phyloP scores from a whole-genome alignment of 2,797 vertebrate genomes.

The Pachyuromys duprasi region DNA sequence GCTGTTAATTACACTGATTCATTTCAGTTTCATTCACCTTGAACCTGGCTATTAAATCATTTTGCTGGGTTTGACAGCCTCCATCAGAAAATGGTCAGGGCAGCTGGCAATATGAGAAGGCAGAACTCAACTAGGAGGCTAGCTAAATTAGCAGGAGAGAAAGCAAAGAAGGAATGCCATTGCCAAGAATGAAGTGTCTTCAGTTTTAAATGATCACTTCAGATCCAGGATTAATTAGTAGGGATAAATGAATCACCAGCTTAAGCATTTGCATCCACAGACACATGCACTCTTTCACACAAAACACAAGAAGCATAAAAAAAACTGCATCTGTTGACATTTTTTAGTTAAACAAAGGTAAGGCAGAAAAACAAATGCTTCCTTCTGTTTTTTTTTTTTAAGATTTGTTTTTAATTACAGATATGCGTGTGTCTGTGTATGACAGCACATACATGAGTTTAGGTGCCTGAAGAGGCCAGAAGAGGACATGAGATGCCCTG shows the following conservation, averaged over 20 bases:
- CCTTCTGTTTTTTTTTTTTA: background rate
- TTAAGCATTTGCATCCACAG: constrained; percentile 33
- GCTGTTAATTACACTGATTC: background rate
- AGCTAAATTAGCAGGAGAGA: constrained; percentile 38
- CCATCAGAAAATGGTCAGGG: constrained; percentile 3
- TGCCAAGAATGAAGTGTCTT: constrained; percentile 44
- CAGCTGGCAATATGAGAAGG: background rate
- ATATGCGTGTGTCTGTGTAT: background rate
- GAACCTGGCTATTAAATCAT: background rate
- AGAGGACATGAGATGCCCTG: background rate
- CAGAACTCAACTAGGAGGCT: background rate
- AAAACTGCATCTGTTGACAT: constrained; percentile 21
- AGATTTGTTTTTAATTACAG: background rate
- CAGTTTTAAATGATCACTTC: constrained; percentile 54
- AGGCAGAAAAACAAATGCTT: constrained; percentile 45
- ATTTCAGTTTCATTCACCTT: constrained; percentile 29
- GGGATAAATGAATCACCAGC: constrained; percentile 33
- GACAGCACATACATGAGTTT: background rate
- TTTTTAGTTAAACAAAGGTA: constrained; percentile 48
- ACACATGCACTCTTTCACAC: constrained; percentile 5
- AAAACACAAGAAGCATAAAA: constrained; percentile 4
- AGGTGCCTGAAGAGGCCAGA: background rate
- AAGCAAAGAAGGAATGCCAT: constrained; percentile 40
- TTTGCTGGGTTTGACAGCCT: constrained; percentile 10
- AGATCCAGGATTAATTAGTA: constrained; percentile 50